phyloP scores from a whole-genome alignment of 2,797 vertebrate species.

The Liparis tanakae region DNA sequence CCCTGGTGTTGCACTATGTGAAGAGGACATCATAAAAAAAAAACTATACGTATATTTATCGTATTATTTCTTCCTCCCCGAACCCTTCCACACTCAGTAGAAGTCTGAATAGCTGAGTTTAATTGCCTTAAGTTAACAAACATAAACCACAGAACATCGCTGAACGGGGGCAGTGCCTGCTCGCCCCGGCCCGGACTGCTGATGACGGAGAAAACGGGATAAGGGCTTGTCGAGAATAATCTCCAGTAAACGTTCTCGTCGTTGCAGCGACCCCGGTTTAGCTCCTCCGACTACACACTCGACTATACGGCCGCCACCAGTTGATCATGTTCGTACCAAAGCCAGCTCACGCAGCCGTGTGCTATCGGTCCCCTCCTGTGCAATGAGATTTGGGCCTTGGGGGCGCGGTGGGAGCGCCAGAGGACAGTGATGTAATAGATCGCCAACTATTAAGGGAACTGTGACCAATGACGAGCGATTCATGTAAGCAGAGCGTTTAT shows the following conservation, averaged over 20 bases:
- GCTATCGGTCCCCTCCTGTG: conserved; percentile 67
- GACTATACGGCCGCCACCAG: conserved; percentile 70
- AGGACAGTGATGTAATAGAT: conserved; percentile 59
- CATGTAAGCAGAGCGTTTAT: conserved; percentile 69
- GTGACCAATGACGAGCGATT: conserved; percentile 72
- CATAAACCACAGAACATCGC: conserved; percentile 49
- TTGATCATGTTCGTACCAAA: conserved; percentile 84
- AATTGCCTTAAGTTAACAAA: conserved; percentile 77
- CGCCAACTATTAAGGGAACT: conserved; percentile 65
- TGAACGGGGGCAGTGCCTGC: conserved; percentile 61
- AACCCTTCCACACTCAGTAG: conserved; percentile 26
- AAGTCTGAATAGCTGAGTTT: conserved; percentile 60
- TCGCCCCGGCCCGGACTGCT: conserved; percentile 55
- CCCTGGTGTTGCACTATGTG: conserved; percentile 28
- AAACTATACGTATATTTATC: conserved; percentile 36
- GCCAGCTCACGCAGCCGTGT: conserved; percentile 72
- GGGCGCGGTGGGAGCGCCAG: conserved; percentile 45
- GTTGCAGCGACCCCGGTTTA: conserved; percentile 33
- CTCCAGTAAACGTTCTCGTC: conserved; percentile 40
- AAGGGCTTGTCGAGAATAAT: conserved; percentile 60
- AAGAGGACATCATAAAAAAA: conserved; percentile 36
- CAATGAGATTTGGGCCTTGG: conserved; percentile 49
- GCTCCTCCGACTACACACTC: conserved; percentile 57
- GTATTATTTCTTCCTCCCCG: conserved; percentile 13
- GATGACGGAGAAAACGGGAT: conserved; percentile 41